These are phyloP conservation scores for Diplodus sargus DNA, from an alignment of 2,797 vertebrate genomes.

Conservation along the genomic window DNA sequence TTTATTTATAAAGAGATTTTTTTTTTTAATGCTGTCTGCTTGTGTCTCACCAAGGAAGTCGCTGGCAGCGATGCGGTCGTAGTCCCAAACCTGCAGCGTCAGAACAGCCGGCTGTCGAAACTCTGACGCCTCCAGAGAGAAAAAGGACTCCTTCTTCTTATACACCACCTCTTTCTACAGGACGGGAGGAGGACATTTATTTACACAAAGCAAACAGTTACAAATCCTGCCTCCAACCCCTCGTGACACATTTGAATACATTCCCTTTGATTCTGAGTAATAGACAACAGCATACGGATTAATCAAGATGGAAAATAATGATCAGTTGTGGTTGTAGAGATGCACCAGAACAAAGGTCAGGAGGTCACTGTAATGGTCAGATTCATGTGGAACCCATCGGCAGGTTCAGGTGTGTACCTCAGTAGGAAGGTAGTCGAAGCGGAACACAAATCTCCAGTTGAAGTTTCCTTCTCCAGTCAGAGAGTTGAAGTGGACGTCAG, in stretches of 20 bases:
- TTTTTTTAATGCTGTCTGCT: neutral
- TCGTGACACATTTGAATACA: neutral
- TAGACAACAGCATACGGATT: neutral
- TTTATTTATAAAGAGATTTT: neutral
- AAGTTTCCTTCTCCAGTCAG: constrained; percentile 97
- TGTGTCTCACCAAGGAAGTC: constrained; percentile 91
- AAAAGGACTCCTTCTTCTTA: constrained; percentile 91
- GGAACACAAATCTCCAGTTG: constrained; percentile 95
- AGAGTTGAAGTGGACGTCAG: constrained; percentile 96
- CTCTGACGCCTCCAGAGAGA: constrained; percentile 91
- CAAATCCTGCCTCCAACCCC: neutral
- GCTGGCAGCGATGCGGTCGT: constrained; percentile 92
- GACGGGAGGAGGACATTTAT: neutral
- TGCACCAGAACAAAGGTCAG: neutral
- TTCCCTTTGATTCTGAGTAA: neutral
- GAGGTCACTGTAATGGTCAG: neutral
- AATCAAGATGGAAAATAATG: neutral
- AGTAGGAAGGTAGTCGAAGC: constrained; percentile 92
- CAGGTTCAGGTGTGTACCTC: constrained; percentile 76
- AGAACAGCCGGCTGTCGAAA: constrained; percentile 91
- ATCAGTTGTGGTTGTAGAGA: neutral
- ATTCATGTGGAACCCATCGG: constrained; percentile 1
- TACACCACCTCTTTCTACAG: constrained; percentile 89
- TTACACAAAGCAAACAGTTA: neutral
- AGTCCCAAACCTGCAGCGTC: constrained; percentile 95